A percentile compares a stretch with the other conserved stretches of the same genome.
Conservation (phyloP, 2,113 vertebrate species). For the Suncus etruscus region DNA sequence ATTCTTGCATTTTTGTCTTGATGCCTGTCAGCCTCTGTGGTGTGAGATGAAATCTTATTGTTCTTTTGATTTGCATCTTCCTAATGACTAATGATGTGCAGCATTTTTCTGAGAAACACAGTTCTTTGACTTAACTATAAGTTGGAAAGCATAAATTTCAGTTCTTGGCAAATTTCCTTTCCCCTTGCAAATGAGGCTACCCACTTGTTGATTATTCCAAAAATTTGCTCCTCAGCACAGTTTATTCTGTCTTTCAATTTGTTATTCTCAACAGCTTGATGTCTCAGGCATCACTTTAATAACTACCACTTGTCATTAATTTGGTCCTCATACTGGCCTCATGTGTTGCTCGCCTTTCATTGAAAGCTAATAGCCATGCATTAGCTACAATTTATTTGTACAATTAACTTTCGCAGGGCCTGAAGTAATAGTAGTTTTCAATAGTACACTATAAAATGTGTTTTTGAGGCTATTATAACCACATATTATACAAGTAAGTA, state of each 20-base stretch:
- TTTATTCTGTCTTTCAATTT: neutral
- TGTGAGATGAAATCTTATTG: no score
- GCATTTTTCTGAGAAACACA: neutral
- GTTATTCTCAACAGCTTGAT: constrained; percentile 18
- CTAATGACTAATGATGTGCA: no score
- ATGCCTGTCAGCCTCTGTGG: no score
- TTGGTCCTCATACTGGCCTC: constrained; percentile 60
- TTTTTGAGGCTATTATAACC: constrained; percentile 49
- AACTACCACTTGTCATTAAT: constrained; percentile 73
- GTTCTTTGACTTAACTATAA: neutral
- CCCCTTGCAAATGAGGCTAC: neutral
- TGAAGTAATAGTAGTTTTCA: constrained; percentile 67
- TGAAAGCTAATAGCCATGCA: constrained; percentile 67
- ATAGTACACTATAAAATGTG: constrained; percentile 63
- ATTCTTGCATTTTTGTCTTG: no score
- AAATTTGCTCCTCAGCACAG: neutral
- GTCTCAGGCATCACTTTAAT: constrained; percentile 56
- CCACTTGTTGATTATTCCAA: neutral
- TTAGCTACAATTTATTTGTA: constrained; percentile 77
- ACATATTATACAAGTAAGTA: constrained; percentile 73
- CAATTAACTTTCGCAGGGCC: constrained; percentile 70
- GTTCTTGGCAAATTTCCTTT: neutral
- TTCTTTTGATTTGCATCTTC: no score
- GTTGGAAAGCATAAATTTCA: neutral
- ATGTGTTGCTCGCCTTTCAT: constrained; percentile 64